Evolutionary conservation across 2,888 invertebrate species (phyloP).

Genomic region (Pollenia amentaria): DNA sequence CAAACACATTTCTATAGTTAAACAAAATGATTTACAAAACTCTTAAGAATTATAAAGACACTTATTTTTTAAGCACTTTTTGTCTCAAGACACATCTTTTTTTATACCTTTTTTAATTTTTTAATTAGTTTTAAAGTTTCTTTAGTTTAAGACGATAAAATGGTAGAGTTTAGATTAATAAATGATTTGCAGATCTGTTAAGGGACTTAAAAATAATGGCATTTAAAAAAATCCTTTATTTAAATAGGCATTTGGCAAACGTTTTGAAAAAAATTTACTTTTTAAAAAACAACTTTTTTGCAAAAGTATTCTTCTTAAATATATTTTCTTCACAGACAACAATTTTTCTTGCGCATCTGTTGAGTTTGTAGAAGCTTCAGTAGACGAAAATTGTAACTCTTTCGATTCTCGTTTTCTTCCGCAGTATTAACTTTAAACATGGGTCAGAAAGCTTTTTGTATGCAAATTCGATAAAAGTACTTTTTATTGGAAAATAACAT

Average conservation of each 20-base stretch:
- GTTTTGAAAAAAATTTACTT: background rate
- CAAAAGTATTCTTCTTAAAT: background rate
- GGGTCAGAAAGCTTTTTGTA: no score
- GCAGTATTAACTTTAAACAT: no score
- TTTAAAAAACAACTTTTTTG: background rate
- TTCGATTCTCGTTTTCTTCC: no score
- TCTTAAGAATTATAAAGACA: conserved; percentile 60
- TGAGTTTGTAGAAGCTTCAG: no score
- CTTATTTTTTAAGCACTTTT: conserved; percentile 72
- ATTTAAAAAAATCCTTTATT: background rate
- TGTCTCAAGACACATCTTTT: conserved; percentile 65
- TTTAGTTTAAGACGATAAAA: conserved; percentile 28
- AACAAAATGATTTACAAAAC: conserved; percentile 6
- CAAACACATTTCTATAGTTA: conserved; percentile 54
- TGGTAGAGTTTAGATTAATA: conserved; percentile 12
- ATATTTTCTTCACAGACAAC: no score
- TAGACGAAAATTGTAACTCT: no score
- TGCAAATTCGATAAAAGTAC: no score
- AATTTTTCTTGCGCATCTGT: no score
- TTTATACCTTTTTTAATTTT: conserved; percentile 28
- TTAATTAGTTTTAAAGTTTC: conserved; percentile 56
- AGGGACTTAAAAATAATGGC: background rate
- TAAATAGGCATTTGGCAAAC: background rate
- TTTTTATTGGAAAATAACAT: no score
- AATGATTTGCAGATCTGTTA: conserved; percentile 51